A percentile compares a stretch with the other conserved stretches of the same genome.
These are phyloP conservation scores for Montipora capricornis DNA, from an alignment of 64 coral and sea anemone species.

Conservation along the genomic window DNA sequence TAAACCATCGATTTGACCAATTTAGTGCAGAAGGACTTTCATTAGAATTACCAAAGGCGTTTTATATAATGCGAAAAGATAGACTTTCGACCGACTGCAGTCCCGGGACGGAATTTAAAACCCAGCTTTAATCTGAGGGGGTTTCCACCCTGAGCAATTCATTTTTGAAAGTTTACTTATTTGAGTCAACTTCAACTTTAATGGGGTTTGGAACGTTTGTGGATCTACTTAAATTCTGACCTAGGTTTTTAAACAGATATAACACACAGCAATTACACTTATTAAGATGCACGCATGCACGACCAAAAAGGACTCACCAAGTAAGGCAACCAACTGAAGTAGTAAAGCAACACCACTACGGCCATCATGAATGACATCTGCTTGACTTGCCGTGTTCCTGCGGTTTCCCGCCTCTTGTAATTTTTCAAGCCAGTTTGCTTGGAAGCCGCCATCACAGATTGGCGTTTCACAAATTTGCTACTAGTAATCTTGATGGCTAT, in stretches of 20 bases:
- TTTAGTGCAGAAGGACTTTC: too few relatives aligned
- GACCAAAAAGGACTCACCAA: conserved; percentile 69
- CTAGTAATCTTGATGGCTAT: conserved; percentile 86
- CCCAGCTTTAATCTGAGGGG: too few relatives aligned
- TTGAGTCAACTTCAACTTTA: too few relatives aligned
- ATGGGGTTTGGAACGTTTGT: too few relatives aligned
- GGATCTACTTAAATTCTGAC: too few relatives aligned
- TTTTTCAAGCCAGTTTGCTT: conserved; percentile 59
- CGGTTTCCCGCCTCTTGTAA: conserved; percentile 53
- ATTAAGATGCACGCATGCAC: neutral
- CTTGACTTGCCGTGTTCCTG: conserved; percentile 82
- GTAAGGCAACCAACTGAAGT: conserved; percentile 94
- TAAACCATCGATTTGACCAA: too few relatives aligned
- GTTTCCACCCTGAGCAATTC: too few relatives aligned
- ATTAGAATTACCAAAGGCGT: too few relatives aligned
- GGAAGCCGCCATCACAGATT: conserved; percentile 73
- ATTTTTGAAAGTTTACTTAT: too few relatives aligned
- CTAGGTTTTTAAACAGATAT: neutral
- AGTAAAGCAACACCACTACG: conserved; percentile 81
- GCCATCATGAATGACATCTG: conserved; percentile 84
- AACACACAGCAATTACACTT: neutral
- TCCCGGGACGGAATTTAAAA: too few relatives aligned
- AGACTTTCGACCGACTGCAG: too few relatives aligned
- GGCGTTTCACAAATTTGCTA: conserved; percentile 83
- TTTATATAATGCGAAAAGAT: too few relatives aligned